Evolutionary conservation across 2,888 invertebrate species (phyloP), one percentile per base, ranked within the genome.

Genomic region (Eristalinus sepulchralis): DNA sequence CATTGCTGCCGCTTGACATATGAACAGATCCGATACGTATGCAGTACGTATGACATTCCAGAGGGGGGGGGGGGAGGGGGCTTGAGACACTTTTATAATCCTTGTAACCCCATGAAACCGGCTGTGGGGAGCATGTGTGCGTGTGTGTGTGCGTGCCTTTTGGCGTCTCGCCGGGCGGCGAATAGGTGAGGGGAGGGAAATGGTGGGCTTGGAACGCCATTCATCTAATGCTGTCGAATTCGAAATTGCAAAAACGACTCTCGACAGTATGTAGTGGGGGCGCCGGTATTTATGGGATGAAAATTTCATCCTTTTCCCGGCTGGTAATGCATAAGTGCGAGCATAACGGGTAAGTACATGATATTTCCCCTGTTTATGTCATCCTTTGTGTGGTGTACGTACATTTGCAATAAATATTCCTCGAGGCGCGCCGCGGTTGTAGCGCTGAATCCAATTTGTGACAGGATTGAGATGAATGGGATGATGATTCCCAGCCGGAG

Each of bases 1-100:
- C 81, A 68, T 81, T 81, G 81, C 68, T 81, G 63, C 64, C 59
- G 75, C 33, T 68, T 75, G 75, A 75, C 81, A 75, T 68, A 70
- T 63, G 75, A 59, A 75, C 57, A 53, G 33, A 70, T 75, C 33
- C 57, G 72, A 73, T 66, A 79, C 71, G 63, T 55, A 33, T 60
- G 57, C 55, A 24, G 59, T 71, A 71, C 39, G 17, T 71, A 24
- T 53, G 62, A 62, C 13, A 53, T 66, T 31, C 76, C 31, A 20
- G 62, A 33, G 20, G 31, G 1, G 62, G 33, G 20, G 33, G 34
- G 39, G 31, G 36, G 13, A 24, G 17, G 0, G n/a, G n/a, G n/a
- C n/a, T n/a, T 5, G 47, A 17, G 47, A 17, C 8, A n/a, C 47
- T 73, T 64, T 70, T 81, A 70, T 81, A 75, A 81, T 81, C 75